These are phyloP conservation scores for Egretta garzetta DNA, from an alignment of 2,113 vertebrate genomes.

Conservation along the genomic window DNA sequence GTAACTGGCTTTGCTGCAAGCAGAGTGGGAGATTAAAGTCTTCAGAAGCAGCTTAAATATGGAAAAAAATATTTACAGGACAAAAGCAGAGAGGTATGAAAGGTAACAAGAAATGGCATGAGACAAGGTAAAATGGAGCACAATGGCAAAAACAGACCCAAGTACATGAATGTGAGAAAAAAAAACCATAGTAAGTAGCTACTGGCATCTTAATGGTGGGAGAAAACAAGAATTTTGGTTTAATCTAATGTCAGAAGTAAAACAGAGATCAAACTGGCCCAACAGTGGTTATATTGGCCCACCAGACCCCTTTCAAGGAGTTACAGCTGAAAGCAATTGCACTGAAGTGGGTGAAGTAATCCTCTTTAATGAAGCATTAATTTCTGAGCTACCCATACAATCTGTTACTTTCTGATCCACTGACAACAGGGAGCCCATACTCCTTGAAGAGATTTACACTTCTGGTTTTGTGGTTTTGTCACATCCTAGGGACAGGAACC, in stretches of 20 bases:
- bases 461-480: neutral
- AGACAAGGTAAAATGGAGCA: neutral
- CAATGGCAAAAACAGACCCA: neutral
- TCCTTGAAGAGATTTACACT: neutral
- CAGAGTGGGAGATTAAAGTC: rapidly evolving
- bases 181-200: neutral
- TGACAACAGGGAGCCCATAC: neutral
- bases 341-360: neutral
- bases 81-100: neutral
- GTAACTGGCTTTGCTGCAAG: neutral
- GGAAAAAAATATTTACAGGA: neutral
- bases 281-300: neutral
- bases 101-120: neutral
- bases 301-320: neutral
- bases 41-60: neutral
- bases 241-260: neutral
- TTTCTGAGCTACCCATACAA: neutral
- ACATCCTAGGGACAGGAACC: neutral
- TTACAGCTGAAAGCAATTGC: neutral
- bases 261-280: neutral
- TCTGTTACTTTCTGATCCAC: neutral
- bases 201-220: neutral
- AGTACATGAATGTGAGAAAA: neutral
- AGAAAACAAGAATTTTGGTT: neutral
- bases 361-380: neutral